phyloP scores from a whole-genome alignment of 2,113 vertebrate species.

The Chauna torquata region DNA sequence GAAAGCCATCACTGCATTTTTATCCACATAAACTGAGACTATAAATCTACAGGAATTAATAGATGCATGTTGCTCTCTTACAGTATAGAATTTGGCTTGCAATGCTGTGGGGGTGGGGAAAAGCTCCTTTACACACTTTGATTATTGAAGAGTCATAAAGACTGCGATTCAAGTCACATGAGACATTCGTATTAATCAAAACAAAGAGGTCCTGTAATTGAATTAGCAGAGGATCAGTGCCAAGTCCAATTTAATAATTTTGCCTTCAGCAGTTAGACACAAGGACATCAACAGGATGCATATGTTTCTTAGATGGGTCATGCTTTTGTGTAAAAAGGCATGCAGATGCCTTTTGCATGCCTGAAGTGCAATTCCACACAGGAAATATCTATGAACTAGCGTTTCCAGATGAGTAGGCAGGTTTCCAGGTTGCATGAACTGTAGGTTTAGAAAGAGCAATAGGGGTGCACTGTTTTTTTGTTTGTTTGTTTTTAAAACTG shows the following conservation, averaged over 20 bases:
- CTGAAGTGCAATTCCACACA: not conserved
- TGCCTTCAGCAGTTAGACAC: not conserved
- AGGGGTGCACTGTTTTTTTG: not conserved
- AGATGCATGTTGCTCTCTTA: not conserved
- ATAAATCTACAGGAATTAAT: not conserved
- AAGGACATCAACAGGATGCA: slow-evolving; percentile 44
- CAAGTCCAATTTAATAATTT: not conserved
- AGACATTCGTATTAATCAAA: not conserved
- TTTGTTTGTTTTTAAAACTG: not conserved
- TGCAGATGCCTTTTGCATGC: slow-evolving; percentile 27
- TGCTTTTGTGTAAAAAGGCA: not conserved
- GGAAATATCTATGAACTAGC: not conserved
- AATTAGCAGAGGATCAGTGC: not conserved
- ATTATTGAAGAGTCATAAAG: not conserved
- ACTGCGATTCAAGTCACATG: not conserved
- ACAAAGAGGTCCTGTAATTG: not conserved
- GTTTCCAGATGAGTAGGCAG: slow-evolving; percentile 10
- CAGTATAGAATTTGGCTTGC: not conserved
- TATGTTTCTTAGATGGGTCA: not conserved
- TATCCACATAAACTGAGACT: not conserved
- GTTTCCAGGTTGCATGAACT: not conserved
- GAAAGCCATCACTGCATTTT: not conserved
- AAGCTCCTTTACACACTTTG: not conserved
- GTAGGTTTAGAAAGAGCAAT: not conserved
- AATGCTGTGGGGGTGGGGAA: not conserved